Conservation (phyloP, 2,113 vertebrate genomes). For the Leptobrachium ailaonicum region DNA sequence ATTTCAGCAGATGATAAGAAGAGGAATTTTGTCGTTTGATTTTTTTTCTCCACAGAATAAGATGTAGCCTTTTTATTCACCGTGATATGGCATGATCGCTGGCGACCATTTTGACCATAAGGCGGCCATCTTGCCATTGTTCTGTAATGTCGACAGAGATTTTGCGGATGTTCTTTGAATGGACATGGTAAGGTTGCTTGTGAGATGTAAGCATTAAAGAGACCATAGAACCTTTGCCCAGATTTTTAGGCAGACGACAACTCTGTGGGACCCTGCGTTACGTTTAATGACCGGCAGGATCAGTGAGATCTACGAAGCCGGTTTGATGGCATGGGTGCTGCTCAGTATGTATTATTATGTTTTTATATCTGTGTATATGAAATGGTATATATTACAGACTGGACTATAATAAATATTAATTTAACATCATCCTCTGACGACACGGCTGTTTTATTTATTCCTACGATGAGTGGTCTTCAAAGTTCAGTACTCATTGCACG, state of each 20-base stretch:
- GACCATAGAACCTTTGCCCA: not conserved
- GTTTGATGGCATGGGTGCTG: not conserved
- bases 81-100: not conserved
- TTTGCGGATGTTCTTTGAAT: not conserved
- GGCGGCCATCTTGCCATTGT: not conserved
- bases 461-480: too few species aligned
- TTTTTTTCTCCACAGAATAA: not conserved
- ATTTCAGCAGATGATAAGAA: not conserved
- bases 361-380: constrained; percentile 3
- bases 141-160: not conserved
- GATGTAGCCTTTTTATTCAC: not conserved
- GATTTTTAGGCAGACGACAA: too few species aligned
- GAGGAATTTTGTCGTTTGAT: too few species aligned
- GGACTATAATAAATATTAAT: constrained; percentile 27
- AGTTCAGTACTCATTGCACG: too few species aligned
- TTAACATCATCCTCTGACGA: not conserved
- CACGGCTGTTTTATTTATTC: not conserved
- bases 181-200: not conserved
- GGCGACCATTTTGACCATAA: not conserved
- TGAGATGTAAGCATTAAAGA: not conserved
- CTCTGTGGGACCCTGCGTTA: not conserved
- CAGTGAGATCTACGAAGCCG: not conserved
- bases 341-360: not conserved
- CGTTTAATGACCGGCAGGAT: not conserved
- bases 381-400: not conserved